Conservation (phyloP, 1,140 invertebrate genomes). For the Drosophila dunni region DNA sequence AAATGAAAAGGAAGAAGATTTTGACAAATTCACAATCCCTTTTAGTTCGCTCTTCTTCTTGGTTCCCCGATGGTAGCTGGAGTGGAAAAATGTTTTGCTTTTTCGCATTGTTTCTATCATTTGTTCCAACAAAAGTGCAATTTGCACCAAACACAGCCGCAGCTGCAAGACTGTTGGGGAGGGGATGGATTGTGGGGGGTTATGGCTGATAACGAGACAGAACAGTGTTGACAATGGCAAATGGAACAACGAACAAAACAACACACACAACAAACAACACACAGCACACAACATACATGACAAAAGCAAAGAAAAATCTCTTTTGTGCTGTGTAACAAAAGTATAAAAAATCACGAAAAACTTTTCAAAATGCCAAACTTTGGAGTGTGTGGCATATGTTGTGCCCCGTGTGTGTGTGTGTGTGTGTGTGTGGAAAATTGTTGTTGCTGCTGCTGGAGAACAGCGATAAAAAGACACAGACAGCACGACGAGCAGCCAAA, state of each 20-base stretch:
- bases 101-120: conserved; percentile 71
- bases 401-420: conserved; percentile 1
- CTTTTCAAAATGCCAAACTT: conserved; percentile 60
- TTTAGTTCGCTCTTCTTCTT: conserved; percentile 3
- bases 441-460: conserved; percentile 40
- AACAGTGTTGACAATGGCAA: conserved; percentile 73
- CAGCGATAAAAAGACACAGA: conserved; percentile 63
- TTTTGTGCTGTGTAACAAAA: conserved; percentile 59
- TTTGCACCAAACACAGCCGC: conserved; percentile 76
- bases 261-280: conserved; percentile 37
- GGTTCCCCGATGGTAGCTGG: not conserved
- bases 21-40: conserved; percentile 44
- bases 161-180: conserved; percentile 10
- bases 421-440: conserved; percentile 22
- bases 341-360: conserved; percentile 69
- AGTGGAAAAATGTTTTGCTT: conserved; percentile 66
- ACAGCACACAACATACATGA: conserved; percentile 53
- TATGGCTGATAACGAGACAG: conserved; percentile 40
- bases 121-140: conserved; percentile 81
- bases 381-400: conserved; percentile 66
- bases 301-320: conserved; percentile 60
- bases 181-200: not conserved
- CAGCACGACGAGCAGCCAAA: conserved; percentile 49
- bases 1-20: conserved; percentile 67
- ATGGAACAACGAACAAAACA: conserved; percentile 62